A percentile compares a stretch with the other conserved stretches of the same genome.
Evolutionary conservation across 2,113 vertebrate species (phyloP).

Genomic region (Prionailurus bengalensis): DNA sequence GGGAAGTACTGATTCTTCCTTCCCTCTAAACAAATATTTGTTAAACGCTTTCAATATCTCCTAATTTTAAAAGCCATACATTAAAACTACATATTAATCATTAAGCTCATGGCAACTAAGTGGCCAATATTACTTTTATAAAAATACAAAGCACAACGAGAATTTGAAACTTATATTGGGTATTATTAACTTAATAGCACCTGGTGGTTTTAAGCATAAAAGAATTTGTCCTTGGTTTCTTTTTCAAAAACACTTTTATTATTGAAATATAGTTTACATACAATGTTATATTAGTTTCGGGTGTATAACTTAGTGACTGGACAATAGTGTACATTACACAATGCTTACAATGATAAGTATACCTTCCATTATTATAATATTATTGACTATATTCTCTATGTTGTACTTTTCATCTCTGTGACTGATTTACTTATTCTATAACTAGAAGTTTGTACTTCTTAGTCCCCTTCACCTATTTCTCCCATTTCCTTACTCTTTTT

Average conservation of each 20-base stretch:
- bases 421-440: neutral
- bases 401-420: neutral
- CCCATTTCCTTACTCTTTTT: neutral
- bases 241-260: neutral
- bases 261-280: neutral
- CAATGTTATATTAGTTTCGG: neutral
- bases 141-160: neutral
- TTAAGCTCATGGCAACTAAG: neutral
- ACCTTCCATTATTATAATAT: neutral
- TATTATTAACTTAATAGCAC: constrained; percentile 44
- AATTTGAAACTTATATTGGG: neutral
- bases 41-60: constrained; percentile 40
- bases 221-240: neutral
- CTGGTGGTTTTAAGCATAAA: neutral
- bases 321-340: neutral
- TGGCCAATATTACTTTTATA: constrained; percentile 15
- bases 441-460: neutral
- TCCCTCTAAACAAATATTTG: constrained; percentile 69
- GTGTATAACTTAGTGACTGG: neutral
- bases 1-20: constrained; percentile 1
- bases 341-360: neutral
- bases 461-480: neutral
- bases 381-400: neutral
- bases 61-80: constrained; percentile 53
- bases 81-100: constrained; percentile 49